phyloP scores from a whole-genome alignment of 1,140 invertebrate species.

The Pentalonia nigronervosa region DNA sequence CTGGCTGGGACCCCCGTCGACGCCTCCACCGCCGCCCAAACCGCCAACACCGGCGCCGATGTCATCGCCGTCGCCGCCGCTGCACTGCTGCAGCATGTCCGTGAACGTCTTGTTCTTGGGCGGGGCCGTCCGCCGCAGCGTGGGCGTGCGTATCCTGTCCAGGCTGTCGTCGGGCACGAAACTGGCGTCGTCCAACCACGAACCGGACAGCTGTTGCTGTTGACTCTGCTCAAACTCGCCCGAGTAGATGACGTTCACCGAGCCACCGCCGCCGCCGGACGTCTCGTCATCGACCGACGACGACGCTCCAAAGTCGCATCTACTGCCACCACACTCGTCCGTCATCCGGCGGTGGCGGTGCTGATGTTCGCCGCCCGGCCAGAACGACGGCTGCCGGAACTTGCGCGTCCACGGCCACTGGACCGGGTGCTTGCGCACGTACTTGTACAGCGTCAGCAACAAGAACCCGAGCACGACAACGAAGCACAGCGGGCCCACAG shows the following conservation, averaged over 20 bases:
- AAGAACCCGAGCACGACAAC: slow-evolving; percentile 60
- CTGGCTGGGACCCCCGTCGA: background rate
- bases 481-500: slow-evolving; percentile 61
- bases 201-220: slow-evolving; percentile 60
- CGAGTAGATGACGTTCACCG: slow-evolving; percentile 63
- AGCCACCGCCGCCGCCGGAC: slow-evolving; percentile 40
- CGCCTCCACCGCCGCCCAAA: background rate
- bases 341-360: slow-evolving; percentile 17
- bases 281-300: background rate
- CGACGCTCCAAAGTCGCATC: background rate
- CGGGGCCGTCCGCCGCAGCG: slow-evolving; percentile 14
- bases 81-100: slow-evolving; percentile 49
- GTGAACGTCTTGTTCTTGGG: slow-evolving; percentile 58
- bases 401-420: slow-evolving; percentile 62
- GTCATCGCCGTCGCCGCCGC: background rate
- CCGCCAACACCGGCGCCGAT: background rate
- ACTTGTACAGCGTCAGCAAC: slow-evolving; percentile 61
- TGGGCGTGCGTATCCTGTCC: slow-evolving; percentile 59
- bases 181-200: slow-evolving; percentile 62
- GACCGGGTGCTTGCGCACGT: slow-evolving; percentile 59
- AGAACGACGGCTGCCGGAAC: slow-evolving; percentile 59
- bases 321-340: background rate
- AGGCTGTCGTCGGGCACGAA: slow-evolving; percentile 61
- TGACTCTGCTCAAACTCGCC: slow-evolving; percentile 62
- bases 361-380: slow-evolving; percentile 13